Evolutionary conservation across 2,888 invertebrate genomes (phyloP).

Genomic region (Unio delphinus): DNA sequence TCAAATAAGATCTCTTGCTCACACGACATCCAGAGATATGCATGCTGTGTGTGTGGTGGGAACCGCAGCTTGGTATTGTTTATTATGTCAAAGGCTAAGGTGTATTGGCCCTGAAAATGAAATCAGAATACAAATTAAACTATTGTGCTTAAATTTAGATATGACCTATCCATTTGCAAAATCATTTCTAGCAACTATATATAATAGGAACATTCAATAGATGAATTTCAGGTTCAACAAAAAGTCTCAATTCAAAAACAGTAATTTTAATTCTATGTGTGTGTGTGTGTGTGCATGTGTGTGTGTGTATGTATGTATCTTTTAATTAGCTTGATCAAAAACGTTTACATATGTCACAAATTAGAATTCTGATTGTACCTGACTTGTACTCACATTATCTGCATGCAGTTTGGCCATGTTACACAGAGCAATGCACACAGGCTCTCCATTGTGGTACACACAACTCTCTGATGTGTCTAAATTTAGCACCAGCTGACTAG

Average conservation of each 20-base stretch:
- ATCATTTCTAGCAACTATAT: not conserved
- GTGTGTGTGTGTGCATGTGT: too few relatives aligned
- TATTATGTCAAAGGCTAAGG: slow-evolving; percentile 76
- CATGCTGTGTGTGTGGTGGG: slow-evolving; percentile 76
- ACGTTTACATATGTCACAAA: not conserved
- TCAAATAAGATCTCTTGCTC: slow-evolving; percentile 67
- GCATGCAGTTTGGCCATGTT: slow-evolving; percentile 78
- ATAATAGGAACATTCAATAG: too few relatives aligned
- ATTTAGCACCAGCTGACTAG: slow-evolving; percentile 84
- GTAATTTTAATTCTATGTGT: too few relatives aligned
- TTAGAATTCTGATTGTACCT: not conserved
- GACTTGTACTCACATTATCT: slow-evolving; percentile 68
- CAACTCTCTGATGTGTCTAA: slow-evolving; percentile 80
- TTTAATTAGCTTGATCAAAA: not conserved
- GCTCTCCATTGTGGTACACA: slow-evolving; percentile 78
- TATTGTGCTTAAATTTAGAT: not conserved
- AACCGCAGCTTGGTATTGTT: slow-evolving; percentile 78
- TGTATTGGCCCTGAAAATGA: slow-evolving; percentile 74
- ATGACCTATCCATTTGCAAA: not conserved
- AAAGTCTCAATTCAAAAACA: too few relatives aligned
- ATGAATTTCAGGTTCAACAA: too few relatives aligned
- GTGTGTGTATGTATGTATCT: too few relatives aligned
- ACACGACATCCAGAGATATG: slow-evolving; percentile 79
- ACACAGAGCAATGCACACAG: slow-evolving; percentile 81
- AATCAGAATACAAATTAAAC: not conserved